phyloP scores from a whole-genome alignment of 2,797 vertebrate species.

The Vireo griseus region DNA sequence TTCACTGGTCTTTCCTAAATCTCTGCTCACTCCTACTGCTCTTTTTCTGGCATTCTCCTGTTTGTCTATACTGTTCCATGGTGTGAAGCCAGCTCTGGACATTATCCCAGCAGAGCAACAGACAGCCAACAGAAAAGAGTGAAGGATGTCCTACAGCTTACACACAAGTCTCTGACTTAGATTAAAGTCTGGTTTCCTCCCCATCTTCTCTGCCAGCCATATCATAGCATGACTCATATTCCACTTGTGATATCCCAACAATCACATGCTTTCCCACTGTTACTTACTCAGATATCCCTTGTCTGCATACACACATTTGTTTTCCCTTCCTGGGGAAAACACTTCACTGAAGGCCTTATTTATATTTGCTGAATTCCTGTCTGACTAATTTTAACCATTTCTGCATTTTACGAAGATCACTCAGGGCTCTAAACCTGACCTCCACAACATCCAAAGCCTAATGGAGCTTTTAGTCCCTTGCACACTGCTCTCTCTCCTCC shows the following conservation, averaged over 20 bases:
- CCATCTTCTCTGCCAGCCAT: background rate
- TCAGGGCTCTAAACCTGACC: background rate
- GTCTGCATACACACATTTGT: background rate
- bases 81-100: background rate
- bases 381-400: background rate
- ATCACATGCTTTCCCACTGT: background rate
- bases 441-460: background rate
- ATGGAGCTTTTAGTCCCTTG: background rate
- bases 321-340: background rate
- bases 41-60: background rate
- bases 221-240: conserved; percentile 6
- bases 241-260: background rate
- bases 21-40: background rate
- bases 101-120: background rate
- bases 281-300: conserved; percentile 7
- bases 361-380: background rate
- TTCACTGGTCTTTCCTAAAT: background rate
- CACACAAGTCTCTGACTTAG: background rate
- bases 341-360: background rate
- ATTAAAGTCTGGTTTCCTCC: background rate
- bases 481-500: background rate
- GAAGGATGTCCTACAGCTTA: background rate
- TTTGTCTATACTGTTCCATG: background rate
- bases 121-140: background rate
- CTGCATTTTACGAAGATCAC: background rate